A percentile compares a stretch with the other conserved stretches of the same genome.
Conservation (phyloP, 2,888 invertebrate genomes). For the Synanthedon formicaeformis region DNA sequence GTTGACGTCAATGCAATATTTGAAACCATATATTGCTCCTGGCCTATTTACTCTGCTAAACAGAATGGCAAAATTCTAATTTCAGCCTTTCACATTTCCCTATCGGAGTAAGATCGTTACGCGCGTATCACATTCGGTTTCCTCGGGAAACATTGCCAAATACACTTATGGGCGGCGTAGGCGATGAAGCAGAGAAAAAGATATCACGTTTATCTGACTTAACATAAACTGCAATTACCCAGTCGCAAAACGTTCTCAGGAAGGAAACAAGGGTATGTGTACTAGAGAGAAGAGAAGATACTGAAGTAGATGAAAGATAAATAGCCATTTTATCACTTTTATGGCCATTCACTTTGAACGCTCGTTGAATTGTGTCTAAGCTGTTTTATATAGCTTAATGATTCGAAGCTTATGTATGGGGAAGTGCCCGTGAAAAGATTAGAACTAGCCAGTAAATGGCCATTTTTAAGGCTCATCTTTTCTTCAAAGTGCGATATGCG, state of each 20-base stretch:
- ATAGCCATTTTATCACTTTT: constrained; percentile 68
- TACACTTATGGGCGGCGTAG: not conserved
- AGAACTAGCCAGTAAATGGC: too few species aligned
- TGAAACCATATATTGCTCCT: too few species aligned
- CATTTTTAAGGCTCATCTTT: too few species aligned
- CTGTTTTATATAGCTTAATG: too few species aligned
- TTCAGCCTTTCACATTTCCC: not conserved
- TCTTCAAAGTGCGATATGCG: too few species aligned
- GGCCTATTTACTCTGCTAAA: too few species aligned
- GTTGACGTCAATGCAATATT: too few species aligned
- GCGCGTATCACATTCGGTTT: not conserved
- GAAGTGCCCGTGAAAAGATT: too few species aligned
- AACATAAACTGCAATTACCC: constrained; percentile 59
- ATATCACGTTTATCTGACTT: constrained; percentile 47
- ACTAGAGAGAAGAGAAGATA: constrained; percentile 27
- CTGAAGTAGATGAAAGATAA: constrained; percentile 45
- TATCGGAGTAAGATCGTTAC: not conserved
- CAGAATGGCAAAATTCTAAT: too few species aligned
- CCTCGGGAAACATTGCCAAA: not conserved
- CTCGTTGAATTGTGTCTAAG: constrained; percentile 33
- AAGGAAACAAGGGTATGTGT: constrained; percentile 44
- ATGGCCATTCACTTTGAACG: constrained; percentile 55
- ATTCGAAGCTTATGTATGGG: too few species aligned
- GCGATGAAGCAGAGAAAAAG: constrained; percentile 15
- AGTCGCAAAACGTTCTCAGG: constrained; percentile 46